phyloP scores from a whole-genome alignment of 2,797 vertebrate genomes.

The Spatula versicolor region DNA sequence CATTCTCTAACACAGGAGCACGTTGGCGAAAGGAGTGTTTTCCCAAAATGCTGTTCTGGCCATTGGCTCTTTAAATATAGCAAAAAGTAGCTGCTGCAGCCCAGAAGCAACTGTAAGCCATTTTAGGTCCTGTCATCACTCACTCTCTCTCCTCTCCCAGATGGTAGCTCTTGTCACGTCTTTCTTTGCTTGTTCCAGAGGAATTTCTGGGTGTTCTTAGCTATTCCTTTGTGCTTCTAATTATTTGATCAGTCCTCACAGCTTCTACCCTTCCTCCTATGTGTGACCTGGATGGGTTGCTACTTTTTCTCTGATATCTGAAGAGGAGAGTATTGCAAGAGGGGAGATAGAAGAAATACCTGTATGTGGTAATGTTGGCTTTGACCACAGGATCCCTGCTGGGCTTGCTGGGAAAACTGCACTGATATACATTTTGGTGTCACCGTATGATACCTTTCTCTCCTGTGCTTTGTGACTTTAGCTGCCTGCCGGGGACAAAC shows the following conservation, averaged over 20 bases:
- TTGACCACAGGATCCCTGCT: not conserved
- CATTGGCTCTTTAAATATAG: constrained; percentile 37
- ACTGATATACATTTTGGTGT: not conserved
- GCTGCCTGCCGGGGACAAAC: not conserved
- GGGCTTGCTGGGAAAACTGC: not conserved
- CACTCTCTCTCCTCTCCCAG: not conserved
- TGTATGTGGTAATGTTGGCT: not conserved
- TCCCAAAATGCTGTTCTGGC: not conserved
- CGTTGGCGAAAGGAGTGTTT: not conserved
- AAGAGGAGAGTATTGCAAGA: rapidly evolving
- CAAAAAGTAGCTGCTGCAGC: constrained; percentile 24
- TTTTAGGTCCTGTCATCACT: constrained; percentile 62
- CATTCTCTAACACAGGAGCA: rapidly evolving
- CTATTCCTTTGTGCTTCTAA: not conserved
- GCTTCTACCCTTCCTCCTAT: not conserved
- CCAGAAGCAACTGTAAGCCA: constrained; percentile 47
- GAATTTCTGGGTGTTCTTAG: not conserved
- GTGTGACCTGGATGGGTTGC: not conserved
- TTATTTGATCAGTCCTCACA: not conserved
- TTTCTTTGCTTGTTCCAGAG: not conserved
- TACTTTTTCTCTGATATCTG: not conserved
- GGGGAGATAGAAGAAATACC: not conserved
- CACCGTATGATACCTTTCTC: not conserved
- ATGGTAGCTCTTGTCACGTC: constrained; percentile 36
- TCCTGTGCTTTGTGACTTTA: not conserved